Conservation (phyloP, 2,797 vertebrate species). For the Gadopsis marmoratus region DNA sequence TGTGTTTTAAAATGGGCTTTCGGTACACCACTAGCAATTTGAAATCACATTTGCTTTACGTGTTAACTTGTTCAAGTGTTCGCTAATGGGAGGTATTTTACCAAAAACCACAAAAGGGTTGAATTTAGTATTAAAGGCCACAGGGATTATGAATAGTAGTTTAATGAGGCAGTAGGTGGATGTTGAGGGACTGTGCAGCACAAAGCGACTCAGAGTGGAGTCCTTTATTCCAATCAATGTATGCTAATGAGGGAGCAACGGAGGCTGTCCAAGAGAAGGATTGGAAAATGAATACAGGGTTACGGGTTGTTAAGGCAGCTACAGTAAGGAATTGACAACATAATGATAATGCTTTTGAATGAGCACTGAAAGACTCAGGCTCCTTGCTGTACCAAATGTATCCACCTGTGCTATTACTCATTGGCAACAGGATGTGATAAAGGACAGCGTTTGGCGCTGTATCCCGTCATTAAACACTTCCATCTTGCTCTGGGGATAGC, state of each 20-base stretch:
- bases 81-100: constrained; percentile 39
- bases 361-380: constrained; percentile 21
- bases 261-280: constrained; percentile 60
- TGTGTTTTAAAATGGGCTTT: background rate
- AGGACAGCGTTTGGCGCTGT: constrained; percentile 37
- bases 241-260: constrained; percentile 73
- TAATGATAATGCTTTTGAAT: constrained; percentile 60
- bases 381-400: constrained; percentile 22
- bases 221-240: constrained; percentile 77
- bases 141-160: constrained; percentile 66
- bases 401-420: constrained; percentile 49
- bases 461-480: constrained; percentile 55
- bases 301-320: constrained; percentile 55
- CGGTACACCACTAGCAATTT: background rate
- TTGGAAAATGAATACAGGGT: constrained; percentile 53
- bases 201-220: constrained; percentile 51
- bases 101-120: constrained; percentile 51
- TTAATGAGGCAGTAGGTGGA: constrained; percentile 73
- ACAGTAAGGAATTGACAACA: constrained; percentile 47
- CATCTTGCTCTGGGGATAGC: constrained; percentile 37
- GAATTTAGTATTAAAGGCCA: constrained; percentile 51
- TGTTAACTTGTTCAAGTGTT: constrained; percentile 36
- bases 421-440: constrained; percentile 38
- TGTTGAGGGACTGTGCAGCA: constrained; percentile 58
- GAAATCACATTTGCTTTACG: constrained; percentile 42